Evolutionary conservation across 2,888 invertebrate genomes (phyloP), one percentile per base, ranked within the genome.

Genomic region (Gastracanthus pulcherrimus): DNA sequence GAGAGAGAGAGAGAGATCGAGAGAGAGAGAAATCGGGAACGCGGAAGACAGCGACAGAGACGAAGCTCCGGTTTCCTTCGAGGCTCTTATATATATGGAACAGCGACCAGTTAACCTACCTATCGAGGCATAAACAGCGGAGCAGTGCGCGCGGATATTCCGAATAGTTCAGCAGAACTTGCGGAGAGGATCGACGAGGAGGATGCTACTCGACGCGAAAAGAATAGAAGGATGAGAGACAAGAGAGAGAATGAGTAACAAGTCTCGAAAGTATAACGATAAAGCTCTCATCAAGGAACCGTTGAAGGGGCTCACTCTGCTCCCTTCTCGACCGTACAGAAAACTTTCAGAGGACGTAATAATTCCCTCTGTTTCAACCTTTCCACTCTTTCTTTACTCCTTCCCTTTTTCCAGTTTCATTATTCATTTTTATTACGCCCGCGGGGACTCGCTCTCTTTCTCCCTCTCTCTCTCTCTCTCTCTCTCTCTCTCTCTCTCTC

Each of bases 331-430:
- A 69, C 36, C 29, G 34, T 62, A 38, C 48, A 76, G 70, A 48
- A 82, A 84, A 74, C 82, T 83, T 84, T 70, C 71, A 71, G 76
- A 38, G 71, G 71, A 83, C 75, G 77, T 72, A 74, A 81, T 84
- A 79, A 81, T 79, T 76, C 67, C 74, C 76, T 48, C 29, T 76
- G 67, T 77, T 72, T 77, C 64, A 41, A 38, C 11, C 60, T 23
- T 36, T 13, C 48, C 75, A 9, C 13, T 11, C 62, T 38, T n/a
- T 58, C 29, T 34, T 23, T 5, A 13, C 55, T 55, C 4, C 26
- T 11, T 23, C 16, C 13, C 23, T 51, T 69, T 72, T 64, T 76
- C 36, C 55, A 66, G 41, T 81, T 81, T 77, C 64, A 81, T 81
- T 77, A 77, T 71, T 79, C 72, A 79, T 79, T 80, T 80, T 75